Base-by-base conservation (phyloP, 2,888 invertebrate genomes). In the Folsomia candida region DNA sequence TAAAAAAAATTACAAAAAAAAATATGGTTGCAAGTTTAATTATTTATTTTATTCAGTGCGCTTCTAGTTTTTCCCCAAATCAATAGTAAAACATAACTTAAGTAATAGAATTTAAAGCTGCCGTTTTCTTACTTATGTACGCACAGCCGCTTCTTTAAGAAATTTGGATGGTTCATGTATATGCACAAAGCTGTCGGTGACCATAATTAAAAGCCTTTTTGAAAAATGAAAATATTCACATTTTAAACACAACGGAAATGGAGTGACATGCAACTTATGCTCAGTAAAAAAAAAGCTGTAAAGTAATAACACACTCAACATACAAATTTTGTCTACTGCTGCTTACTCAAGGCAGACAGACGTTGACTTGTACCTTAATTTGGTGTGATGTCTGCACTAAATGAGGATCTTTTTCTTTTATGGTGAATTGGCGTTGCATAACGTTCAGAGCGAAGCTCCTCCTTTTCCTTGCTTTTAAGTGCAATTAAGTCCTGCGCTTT, bases 401-500 rank as follows among this genome's bases (percentile, higher is more conserved):
- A 54, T 54, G 54, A 22, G 54, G 54, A 54, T 54, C 37, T 54
- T n/a, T 20, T 54, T 51, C 69, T 74, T 70, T 74, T 76, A 76
- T 76, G 72, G 72, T 69, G 20, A 54, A 54, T 54, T 54, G 54
- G 54, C 6, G 70, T 69, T 76, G 72, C 72, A 73, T 73, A 76
- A 73, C 54, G n/a, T 54, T 73, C 76, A 78, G 70, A 76, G 70
- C 72, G 62, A 67, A 73, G 76, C 79, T 79, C 79, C 79, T 78
- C 79, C 79, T 79, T 78, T 79, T 77, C 76, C 75, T 73, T 79
- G 79, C 79, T 77, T 73, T 14, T 67, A 64, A 72, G 65, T 74
- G 76, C 77, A 78, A 78, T 78, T 79, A 79, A 79, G 73, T 75
- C 76, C 72, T 77, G 76, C 76, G 76, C 78, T 78, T 70, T 75